Evolutionary conservation across 2,797 vertebrate genomes (phyloP), one percentile per base, ranked within the genome.

Genomic region (Danio tinwini): DNA sequence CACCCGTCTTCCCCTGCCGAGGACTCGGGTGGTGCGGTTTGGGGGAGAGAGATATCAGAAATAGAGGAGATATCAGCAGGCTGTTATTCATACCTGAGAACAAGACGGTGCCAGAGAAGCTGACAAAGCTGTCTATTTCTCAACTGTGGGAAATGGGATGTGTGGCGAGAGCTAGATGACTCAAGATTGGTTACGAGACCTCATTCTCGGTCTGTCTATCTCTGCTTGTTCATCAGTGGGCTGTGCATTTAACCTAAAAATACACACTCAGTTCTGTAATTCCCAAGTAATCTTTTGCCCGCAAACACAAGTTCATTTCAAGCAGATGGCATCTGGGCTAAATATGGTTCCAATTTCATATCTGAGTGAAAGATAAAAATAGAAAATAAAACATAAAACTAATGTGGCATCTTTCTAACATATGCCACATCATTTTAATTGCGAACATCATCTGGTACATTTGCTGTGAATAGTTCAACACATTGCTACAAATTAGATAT

Each of bases 321-420:
- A 76, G 61, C 78, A 86, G 83, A 86, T 84, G 85, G 78, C 40
- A 76, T 71, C 10, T n/a, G 14, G 21, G 70, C 11, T 78, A 37
- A 77, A 81, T 59, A 76, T 68, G 62, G 42, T 80, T 74, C 69
- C n/a, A 44, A 65, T 76, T 59, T 64, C 39, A 76, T 61, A 63
- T 68, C 56, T 49, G 21, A 44, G 45, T n/a, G n/a, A 44, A 39
- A 63, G n/a, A 76, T 44, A 65, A 55, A n/a, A 76, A 67, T 29
- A 67, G 62, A 14, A 67, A 58, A 58, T 56, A 76, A 61, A 47
- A 76, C 52, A 29, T 42, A 45, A 67, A 67, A 56, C 10, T 17
- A 67, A 67, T 52, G 52, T 37, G 40, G 4, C 62, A 67, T 56
- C 16, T 68, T 68, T 68, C 19, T 58, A 49, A 58, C 63, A 77